These are phyloP conservation scores for Podarcis lilfordi DNA, from an alignment of 2,797 vertebrate species.

Conservation along the genomic window DNA sequence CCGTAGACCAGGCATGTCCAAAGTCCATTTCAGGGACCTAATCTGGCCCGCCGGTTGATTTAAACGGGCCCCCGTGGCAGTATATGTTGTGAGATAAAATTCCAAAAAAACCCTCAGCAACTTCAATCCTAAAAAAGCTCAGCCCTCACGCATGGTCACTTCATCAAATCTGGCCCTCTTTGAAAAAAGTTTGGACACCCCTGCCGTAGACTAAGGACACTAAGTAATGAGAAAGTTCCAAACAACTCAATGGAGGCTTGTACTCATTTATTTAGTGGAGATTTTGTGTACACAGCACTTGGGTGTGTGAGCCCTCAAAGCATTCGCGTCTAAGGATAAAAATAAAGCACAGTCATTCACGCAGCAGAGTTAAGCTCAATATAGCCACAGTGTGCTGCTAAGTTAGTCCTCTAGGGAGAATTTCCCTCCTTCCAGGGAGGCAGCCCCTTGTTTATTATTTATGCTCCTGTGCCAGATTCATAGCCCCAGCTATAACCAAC, in stretches of 20 bases:
- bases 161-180: no score
- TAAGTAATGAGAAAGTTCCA: neutral
- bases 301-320: neutral
- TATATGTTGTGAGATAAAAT: no score
- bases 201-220: neutral
- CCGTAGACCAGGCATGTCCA: no score
- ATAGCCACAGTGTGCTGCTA: neutral
- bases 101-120: no score
- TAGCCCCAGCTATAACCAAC: no score
- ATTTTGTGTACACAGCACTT: neutral
- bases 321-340: neutral
- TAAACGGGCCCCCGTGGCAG: no score
- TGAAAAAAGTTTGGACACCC: no score
- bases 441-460: neutral
- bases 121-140: no score
- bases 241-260: neutral
- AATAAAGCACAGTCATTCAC: neutral
- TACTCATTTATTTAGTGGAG: neutral
- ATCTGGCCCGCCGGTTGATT: no score
- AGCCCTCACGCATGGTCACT: no score
- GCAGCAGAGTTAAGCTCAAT: no score
- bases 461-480: neutral
- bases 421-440: neutral
- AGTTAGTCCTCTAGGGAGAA: neutral
- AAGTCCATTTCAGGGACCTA: no score